Base-by-base conservation (phyloP, 2,888 invertebrate genomes). In the Ommatoiulus sabulosus region DNA sequence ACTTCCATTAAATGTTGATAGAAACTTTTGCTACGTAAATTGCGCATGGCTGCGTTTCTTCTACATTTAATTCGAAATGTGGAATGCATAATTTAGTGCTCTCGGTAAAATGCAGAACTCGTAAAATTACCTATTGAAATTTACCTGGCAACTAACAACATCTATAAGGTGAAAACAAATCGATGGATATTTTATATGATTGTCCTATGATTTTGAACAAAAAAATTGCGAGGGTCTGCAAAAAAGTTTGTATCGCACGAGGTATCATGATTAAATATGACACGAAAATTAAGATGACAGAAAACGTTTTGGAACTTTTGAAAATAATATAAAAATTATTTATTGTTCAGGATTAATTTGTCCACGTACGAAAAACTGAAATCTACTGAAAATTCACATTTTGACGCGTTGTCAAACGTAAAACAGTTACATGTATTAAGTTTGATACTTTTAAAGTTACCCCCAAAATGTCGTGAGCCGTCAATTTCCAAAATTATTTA, bases 391-490 rank as follows among this genome's bases (percentile, higher is more conserved):
- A 35, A 35, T 35, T 35, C 35, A 35, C 35, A 35, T 35, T 35
- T 35, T 35, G 35, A 35, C 35, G 35, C 35, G 35, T 35, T 35
- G 35, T 35, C 35, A 35, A 35, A 35, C 35, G 35, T 35, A 35
- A 35, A 35, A 35, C 35, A n/a, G n/a, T n/a, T n/a, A n/a, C n/a
- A n/a, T 46, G 46, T 46, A 48, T 72, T 6, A 6, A 72, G 72
- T 72, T 72, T 72, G 20, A 24, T 72, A 72, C 72, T 72, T 72
- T 72, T n/a, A 72, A 72, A 20, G 24, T 10, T 24, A 72, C 72
- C 72, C 24, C 24, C 24, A 72, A n/a, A 72, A 72, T 72, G 72
- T 72, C 72, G 72, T 72, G 72, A 24, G 72, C 72, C 10, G 20
- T 24, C 72, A 24, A 72, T 72, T 72, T 57, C 5, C n/a, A 57